Base-by-base conservation (phyloP, 1,140 invertebrate species). In the Drosophila pseudoananassae region DNA sequence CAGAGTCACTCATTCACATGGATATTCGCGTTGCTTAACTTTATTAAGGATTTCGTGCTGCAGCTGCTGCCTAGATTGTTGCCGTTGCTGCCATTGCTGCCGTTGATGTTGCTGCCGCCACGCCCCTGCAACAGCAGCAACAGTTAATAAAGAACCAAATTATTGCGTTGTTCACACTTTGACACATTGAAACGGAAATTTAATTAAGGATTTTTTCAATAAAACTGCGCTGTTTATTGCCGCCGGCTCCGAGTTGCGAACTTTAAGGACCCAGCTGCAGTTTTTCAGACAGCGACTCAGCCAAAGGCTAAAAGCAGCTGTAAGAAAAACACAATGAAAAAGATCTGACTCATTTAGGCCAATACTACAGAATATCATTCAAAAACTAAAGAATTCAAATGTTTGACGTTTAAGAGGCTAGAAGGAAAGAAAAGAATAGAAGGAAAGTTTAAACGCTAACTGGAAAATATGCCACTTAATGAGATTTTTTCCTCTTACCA, bases 131-230 rank as follows among this genome's bases (percentile, higher is more conserved):
- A 23, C 73, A 61, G 36, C 65, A 46, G 70, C 82, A 55, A 56
- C 78, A 76, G 84, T 88, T 88, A 88, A 88, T 88, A 88, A 88
- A 88, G 68, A 83, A 76, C 70, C 79, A 88, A 88, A 88, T 88
- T 88, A 88, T 88, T 88, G 76, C 83, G 83, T 88, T 88, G 83
- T 83, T 88, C 83, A 83, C 83, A 89, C 83, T 83, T 88, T 88
- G 83, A 88, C 83, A 88, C 83, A 88, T 88, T 66, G 83, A 83
- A 88, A 83, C 83, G 83, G 83, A 88, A 88, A 88, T 88, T 88
- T 88, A 88, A 88, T 88, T 83, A 88, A 79, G 68, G 63, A 79
- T 87, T 85, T 81, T 77, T 85, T 74, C 81, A 85, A 85, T 85
- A 87, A 85, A 85, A 87, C 74, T 70, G 59, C 49, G 27, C 59